A percentile compares a stretch with the other conserved stretches of the same genome.
phyloP scores from a whole-genome alignment of 2,888 invertebrate genomes.

The Dendrolimus houi region DNA sequence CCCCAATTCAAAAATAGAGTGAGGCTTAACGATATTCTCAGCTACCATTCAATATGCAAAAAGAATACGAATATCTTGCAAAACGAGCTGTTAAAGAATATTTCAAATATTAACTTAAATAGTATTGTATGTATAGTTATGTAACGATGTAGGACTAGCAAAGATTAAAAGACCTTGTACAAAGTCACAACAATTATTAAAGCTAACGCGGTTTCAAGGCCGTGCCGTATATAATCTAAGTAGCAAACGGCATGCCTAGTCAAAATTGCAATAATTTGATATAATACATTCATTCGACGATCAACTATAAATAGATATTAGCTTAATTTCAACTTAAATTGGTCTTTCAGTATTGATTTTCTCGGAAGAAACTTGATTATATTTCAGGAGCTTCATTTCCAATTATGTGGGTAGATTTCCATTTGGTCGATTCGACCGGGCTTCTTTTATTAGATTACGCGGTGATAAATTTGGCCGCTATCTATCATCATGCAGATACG shows the following conservation, averaged over 20 bases:
- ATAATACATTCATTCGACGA: neutral
- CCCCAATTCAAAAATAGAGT: too few species aligned
- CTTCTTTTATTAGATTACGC: too few species aligned
- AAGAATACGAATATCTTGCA: too few species aligned
- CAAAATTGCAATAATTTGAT: constrained; percentile 1
- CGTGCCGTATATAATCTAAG: constrained; percentile 26
- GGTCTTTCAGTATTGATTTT: neutral
- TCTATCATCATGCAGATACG: too few species aligned
- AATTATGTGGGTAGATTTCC: neutral
- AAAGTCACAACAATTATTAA: constrained; percentile 43
- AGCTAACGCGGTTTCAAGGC: constrained; percentile 48
- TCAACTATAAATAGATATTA: too few species aligned
- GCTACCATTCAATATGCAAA: too few species aligned
- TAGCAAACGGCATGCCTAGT: constrained; percentile 27
- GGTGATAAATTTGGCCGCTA: too few species aligned
- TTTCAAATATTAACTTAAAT: too few species aligned
- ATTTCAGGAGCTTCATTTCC: neutral
- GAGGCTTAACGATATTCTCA: too few species aligned
- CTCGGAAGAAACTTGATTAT: neutral
- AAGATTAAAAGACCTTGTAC: constrained; percentile 48
- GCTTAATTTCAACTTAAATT: neutral
- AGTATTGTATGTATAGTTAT: neutral
- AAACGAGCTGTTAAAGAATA: too few species aligned
- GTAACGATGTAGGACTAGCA: constrained; percentile 3
- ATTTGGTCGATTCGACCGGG: too few species aligned